Base-by-base conservation (phyloP, 2,888 invertebrate genomes). In the Acheta domesticus region DNA sequence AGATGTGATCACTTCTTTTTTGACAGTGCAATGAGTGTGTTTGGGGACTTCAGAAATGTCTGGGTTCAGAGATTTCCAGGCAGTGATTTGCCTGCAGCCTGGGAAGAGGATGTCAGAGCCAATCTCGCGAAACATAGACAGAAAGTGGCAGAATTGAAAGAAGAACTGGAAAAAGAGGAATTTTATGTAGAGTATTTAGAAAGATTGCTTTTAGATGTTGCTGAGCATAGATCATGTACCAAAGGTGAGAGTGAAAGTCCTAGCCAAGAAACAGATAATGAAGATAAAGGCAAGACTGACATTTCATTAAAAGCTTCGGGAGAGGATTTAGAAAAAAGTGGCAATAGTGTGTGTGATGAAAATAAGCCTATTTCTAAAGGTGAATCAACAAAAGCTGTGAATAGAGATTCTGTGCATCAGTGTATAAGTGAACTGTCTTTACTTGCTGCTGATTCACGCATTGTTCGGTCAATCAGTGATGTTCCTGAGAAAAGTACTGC, bases 61-160 rank as follows among this genome's bases (percentile, higher is more conserved):
- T 96, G 96, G 96, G 91, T 93, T 89, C 93, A 95, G 90, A 91
- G 95, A 86, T 96, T 96, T 90, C 96, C 96, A 84, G 95, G 95
- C 86, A 95, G 94, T 89, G 93, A 94, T 84, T 89, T 96, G 85
- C 96, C 96, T 87, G 94, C 94, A 86, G 95, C 95, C 86, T 96
- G 95, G 96, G 96, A 96, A 87, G 95, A 95, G 89, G 95, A 96
- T 90, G 95, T 96, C 86, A 92, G 95, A 86, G 94, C 94, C 84
- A 96, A 96, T 89, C 91, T 96, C 85, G 92, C 93, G 85, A 94
- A 95, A 88, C 96, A 96, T 90, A 94, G 94, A 89, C 92, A 94
- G 87, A 94, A 94, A 90, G 95, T 96, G 83, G 89, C 91, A 83
- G 91, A 93, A 84, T 89, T 96, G 80, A 92, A 92, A 86, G 94